Evolutionary conservation across 1,140 invertebrate genomes (phyloP), one percentile per base, ranked within the genome.

Genomic region (Zaprionus lachaisei): DNA sequence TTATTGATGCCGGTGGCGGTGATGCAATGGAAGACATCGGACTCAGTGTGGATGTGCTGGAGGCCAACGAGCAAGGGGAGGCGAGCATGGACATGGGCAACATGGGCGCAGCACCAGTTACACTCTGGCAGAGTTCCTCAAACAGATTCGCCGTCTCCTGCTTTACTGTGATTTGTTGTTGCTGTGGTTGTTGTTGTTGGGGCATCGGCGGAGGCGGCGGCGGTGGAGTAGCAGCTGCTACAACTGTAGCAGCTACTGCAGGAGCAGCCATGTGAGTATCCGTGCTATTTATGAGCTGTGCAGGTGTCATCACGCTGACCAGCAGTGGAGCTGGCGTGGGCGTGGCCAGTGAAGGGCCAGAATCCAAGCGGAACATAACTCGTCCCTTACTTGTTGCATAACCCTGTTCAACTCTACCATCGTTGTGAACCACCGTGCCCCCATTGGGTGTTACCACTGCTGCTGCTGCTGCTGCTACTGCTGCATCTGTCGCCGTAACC

Each of bases 21-120:
- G 94, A 93, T 14, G 94, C 93, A 44, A 94, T 92, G 62, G 95
- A 95, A 64, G 96, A 96, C 44, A 96, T 93, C 2, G 96, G 96
- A 81, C 96, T 96, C 37, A 96, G 93, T 3, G 96, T 96, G 17
- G 95, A 95, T 5, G 94, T 83, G 26, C 81, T 91, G 24, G 90
- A 92, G 24, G 57, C 95, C 49, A 95, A 81, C 38, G 95, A 95
- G 81, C 94, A 94, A 15, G 95, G 95, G 76, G 95, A 95, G 28
- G 95, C 94, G 15, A 94, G 93, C 89, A 95, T 92, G 60, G 94
- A 94, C 62, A 94, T 34, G 9, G 31, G 31, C 31, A 34, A 34
- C 31, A 34, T 34, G 9, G 31, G 85, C 60, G 94, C 56, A 22
- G 78, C 65, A 62, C 94, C 94, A 47, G 94, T 94, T 0, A 95